phyloP scores from a whole-genome alignment of 1,140 invertebrate genomes.

The Hycleus cichorii region DNA sequence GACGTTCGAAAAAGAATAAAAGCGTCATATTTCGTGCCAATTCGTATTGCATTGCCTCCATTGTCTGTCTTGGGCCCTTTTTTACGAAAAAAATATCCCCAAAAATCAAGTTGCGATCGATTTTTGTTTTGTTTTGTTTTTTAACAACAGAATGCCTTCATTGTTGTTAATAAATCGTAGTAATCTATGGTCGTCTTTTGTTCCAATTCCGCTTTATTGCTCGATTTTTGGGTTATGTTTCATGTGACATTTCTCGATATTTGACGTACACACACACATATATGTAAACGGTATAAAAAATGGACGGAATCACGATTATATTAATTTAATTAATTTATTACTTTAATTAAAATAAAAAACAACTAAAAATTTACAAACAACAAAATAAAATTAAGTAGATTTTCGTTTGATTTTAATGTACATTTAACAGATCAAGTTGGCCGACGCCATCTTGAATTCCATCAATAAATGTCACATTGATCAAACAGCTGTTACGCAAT shows the following conservation, averaged over 20 bases:
- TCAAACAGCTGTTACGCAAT: constrained; percentile 2
- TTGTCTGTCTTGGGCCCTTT: constrained; percentile 38
- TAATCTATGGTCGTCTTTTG: too few species aligned
- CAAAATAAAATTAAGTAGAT: constrained; percentile 28
- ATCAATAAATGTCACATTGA: constrained; percentile 7
- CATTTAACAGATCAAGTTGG: constrained; percentile 36
- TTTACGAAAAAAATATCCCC: too few species aligned
- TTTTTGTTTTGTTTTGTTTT: too few species aligned
- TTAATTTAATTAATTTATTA: background rate
- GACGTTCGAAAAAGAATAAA: constrained; percentile 90
- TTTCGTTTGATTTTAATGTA: constrained; percentile 10
- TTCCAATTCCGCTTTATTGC: too few species aligned
- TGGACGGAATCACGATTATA: too few species aligned
- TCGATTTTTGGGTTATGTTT: too few species aligned
- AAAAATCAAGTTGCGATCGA: too few species aligned
- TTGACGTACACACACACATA: too few species aligned
- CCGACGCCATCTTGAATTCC: constrained; percentile 37
- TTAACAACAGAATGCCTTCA: too few species aligned
- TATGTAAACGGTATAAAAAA: too few species aligned
- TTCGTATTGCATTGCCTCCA: constrained; percentile 92
- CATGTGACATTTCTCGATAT: too few species aligned
- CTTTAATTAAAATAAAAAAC: background rate
- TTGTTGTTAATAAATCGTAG: too few species aligned
- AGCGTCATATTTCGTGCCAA: constrained; percentile 88
- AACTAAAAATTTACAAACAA: constrained; percentile 18